These are phyloP conservation scores for Psilopsiagon aymara DNA, from an alignment of 2,113 vertebrate genomes.

Conservation along the genomic window DNA sequence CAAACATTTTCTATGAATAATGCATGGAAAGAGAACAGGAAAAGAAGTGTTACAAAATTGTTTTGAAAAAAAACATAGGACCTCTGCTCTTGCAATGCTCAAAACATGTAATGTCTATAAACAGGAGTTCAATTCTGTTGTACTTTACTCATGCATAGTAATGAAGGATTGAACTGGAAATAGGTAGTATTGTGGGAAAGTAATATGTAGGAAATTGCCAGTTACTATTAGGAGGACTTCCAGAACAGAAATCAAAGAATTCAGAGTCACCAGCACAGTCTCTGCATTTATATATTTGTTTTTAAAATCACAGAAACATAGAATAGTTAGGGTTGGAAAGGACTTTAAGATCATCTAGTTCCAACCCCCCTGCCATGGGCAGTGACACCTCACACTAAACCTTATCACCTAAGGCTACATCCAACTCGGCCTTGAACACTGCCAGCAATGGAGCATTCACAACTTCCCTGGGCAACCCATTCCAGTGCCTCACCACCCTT, in stretches of 20 bases:
- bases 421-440: too few relatives aligned
- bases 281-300: background rate
- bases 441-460: too few relatives aligned
- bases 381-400: too few relatives aligned
- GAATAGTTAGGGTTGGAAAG: too few relatives aligned
- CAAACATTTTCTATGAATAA: background rate
- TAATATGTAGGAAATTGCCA: background rate
- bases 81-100: background rate
- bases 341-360: too few relatives aligned
- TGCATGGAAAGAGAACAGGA: background rate
- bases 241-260: background rate
- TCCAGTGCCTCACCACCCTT: too few relatives aligned
- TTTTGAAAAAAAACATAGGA: background rate
- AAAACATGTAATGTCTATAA: background rate
- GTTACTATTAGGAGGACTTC: background rate
- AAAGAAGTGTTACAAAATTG: background rate
- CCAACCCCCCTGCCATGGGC: too few relatives aligned
- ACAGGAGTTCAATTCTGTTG: background rate
- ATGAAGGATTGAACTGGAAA: background rate
- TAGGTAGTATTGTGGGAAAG: background rate
- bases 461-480: too few relatives aligned
- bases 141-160: background rate
- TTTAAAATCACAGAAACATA: background rate
- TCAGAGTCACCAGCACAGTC: background rate
- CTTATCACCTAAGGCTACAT: too few relatives aligned